phyloP scores from a whole-genome alignment of 2,797 vertebrate genomes.

The Corythornis leucogaster region DNA sequence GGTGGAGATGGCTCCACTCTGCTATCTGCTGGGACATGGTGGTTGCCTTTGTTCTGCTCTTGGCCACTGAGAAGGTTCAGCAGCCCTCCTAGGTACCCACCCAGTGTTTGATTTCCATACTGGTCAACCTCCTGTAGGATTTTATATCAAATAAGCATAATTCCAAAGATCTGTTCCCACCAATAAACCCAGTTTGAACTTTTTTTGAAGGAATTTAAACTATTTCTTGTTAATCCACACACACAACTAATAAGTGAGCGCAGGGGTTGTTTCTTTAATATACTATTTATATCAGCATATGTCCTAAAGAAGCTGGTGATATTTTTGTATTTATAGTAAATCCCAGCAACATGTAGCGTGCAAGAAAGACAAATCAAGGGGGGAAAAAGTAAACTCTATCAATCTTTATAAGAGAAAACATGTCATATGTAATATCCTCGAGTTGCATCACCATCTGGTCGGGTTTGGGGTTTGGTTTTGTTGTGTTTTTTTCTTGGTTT shows the following conservation, averaged over 20 bases:
- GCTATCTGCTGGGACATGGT: not conserved
- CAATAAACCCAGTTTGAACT: constrained; percentile 37
- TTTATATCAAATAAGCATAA: not conserved
- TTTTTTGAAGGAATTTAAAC: constrained; percentile 55
- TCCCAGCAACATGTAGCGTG: constrained; percentile 25
- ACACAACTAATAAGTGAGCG: constrained; percentile 9
- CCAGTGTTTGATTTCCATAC: not conserved
- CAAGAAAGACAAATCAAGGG: constrained; percentile 28
- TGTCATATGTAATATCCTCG: constrained; percentile 50
- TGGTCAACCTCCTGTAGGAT: not conserved
- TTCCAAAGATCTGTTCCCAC: constrained; percentile 2
- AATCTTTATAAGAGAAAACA: constrained; percentile 48
- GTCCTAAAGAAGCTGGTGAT: constrained; percentile 33
- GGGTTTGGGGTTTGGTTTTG: too few relatives aligned
- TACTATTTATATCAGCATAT: constrained; percentile 45
- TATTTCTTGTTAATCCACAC: constrained; percentile 56
- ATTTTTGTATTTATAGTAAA: constrained; percentile 49
- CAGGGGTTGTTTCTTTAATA: not conserved
- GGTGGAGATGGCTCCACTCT: not conserved
- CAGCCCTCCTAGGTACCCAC: not conserved
- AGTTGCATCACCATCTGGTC: constrained; percentile 57
- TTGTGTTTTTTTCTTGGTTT: too few relatives aligned
- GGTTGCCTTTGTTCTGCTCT: not conserved
- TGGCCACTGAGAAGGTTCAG: not conserved
- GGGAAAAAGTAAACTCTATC: constrained; percentile 16